Evolutionary conservation across 2,888 invertebrate species (phyloP).

Genomic region (Ceratothoa steindachneri): DNA sequence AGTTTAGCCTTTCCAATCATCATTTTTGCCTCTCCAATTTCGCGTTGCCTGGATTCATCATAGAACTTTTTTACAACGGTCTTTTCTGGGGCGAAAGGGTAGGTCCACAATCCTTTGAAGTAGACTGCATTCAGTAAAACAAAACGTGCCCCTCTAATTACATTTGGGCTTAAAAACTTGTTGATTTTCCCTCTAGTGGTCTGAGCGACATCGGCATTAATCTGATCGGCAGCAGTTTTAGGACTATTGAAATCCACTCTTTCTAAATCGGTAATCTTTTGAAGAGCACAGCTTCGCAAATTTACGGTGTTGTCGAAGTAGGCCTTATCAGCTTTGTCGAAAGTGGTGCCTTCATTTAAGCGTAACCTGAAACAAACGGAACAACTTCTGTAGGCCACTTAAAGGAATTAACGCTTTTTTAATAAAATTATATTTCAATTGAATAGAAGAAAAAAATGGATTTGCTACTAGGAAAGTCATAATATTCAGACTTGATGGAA

Average conservation of each 20-base stretch:
- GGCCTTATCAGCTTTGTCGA: conserved; percentile 11
- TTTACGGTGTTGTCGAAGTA: not conserved
- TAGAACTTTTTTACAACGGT: conserved; percentile 7
- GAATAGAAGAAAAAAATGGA: no score
- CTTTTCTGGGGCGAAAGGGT: conserved; percentile 23
- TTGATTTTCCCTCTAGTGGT: conserved; percentile 28
- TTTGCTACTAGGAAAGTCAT: no score
- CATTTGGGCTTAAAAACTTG: conserved; percentile 1
- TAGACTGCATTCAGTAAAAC: conserved; percentile 47
- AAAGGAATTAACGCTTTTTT: no score
- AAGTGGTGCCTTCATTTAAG: not conserved
- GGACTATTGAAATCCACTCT: not conserved
- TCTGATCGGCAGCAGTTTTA: conserved; percentile 8
- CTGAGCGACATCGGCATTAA: conserved; percentile 20
- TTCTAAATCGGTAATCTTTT: not conserved
- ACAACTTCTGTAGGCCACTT: no score
- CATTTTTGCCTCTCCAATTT: not conserved
- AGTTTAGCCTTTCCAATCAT: not conserved
- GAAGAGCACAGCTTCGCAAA: not conserved
- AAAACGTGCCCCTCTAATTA: conserved; percentile 14
- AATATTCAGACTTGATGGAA: no score
- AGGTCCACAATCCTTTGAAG: conserved; percentile 48
- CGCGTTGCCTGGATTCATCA: not conserved
- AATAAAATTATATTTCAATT: no score
- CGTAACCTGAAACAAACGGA: conserved; percentile 6